Percentiles rank a stretch among this genome's conserved stretches.
Conservation (phyloP, 2,888 invertebrate genomes). For the Rambutsinella grinnellia region DNA sequence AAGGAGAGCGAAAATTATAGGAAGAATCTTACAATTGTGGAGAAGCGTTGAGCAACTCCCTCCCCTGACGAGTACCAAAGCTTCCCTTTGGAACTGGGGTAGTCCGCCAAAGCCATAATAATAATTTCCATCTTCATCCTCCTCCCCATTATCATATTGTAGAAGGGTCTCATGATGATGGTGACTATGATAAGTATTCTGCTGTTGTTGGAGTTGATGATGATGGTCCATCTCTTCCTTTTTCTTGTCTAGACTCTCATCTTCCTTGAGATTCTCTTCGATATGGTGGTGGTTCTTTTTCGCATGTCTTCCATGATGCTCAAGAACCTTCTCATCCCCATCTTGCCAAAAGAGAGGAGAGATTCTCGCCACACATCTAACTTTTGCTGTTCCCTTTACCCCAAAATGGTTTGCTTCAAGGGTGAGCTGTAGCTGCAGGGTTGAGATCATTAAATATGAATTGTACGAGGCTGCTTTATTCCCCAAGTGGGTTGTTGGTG, state of each 20-base stretch:
- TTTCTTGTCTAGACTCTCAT: neutral
- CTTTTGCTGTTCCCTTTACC: constrained; percentile 54
- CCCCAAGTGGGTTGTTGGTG: neutral
- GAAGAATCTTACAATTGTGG: neutral
- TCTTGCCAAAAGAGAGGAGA: constrained; percentile 56
- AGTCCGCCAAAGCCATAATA: constrained; percentile 16
- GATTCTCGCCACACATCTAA: constrained; percentile 60
- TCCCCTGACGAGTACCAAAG: constrained; percentile 11
- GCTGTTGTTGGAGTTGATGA: neutral
- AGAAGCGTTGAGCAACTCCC: neutral
- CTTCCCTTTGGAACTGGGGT: constrained; percentile 26
- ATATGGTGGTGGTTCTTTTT: neutral
- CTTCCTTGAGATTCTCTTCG: neutral
- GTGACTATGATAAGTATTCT: neutral
- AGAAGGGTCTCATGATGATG: neutral
- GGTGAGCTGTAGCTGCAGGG: constrained; percentile 51
- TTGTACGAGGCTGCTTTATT: neutral
- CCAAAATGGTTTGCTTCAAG: constrained; percentile 57
- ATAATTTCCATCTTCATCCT: neutral
- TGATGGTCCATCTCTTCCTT: neutral
- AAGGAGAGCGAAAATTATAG: too few species aligned
- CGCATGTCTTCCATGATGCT: neutral
- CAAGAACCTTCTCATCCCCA: constrained; percentile 51
- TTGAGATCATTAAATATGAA: constrained; percentile 19
- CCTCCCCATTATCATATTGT: neutral